These are phyloP conservation scores for Chitala chitala DNA, from an alignment of 2,113 vertebrate genomes.

Conservation along the genomic window DNA sequence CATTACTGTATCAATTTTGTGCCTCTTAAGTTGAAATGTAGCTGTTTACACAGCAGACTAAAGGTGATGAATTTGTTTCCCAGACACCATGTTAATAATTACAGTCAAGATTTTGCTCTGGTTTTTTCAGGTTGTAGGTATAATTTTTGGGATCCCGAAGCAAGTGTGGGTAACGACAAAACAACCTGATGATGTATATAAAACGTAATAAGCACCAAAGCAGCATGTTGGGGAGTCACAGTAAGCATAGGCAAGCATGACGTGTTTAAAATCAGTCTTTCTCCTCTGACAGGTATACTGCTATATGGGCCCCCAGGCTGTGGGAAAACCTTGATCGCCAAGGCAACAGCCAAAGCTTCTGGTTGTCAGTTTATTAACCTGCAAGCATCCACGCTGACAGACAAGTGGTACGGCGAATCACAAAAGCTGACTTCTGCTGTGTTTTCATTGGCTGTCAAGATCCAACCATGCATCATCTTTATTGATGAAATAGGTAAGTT, in stretches of 20 bases:
- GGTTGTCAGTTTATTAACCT: constrained; percentile 74
- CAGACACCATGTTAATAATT: neutral
- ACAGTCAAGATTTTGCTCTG: neutral
- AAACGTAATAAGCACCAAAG: neutral
- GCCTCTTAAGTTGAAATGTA: neutral
- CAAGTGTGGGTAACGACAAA: neutral
- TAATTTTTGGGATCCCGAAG: neutral
- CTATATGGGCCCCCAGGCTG: constrained; percentile 71
- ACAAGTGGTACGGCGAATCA: constrained; percentile 75
- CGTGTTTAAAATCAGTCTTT: neutral
- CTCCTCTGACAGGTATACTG: constrained; percentile 47
- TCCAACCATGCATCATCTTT: constrained; percentile 73
- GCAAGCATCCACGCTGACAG: constrained; percentile 67
- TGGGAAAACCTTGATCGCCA: constrained; percentile 73
- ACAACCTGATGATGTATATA: neutral
- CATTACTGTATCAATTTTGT: neutral
- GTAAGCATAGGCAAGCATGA: neutral
- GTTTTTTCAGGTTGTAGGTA: neutral
- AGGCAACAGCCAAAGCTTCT: constrained; percentile 67
- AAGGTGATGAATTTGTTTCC: neutral
- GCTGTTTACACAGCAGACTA: neutral
- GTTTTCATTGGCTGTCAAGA: constrained; percentile 69
- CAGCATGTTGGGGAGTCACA: neutral
- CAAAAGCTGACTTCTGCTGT: constrained; percentile 73
- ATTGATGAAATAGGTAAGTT: constrained; percentile 73